phyloP scores from a whole-genome alignment of 2,888 invertebrate species.

The Leucania comma region DNA sequence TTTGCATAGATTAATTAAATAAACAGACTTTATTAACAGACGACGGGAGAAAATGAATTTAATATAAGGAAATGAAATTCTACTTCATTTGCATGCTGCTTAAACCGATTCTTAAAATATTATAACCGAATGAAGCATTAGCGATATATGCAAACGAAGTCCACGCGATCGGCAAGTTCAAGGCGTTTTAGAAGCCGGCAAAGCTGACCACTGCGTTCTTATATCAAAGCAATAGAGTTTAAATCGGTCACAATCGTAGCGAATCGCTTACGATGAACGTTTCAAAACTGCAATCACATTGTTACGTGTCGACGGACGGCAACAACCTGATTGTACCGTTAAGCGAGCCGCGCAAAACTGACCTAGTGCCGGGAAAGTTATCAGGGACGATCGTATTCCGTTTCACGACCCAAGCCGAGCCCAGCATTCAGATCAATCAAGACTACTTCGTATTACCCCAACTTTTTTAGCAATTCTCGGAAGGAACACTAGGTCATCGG shows the following conservation, averaged over 20 bases:
- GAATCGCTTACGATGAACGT: slow-evolving; percentile 78
- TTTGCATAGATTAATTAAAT: slow-evolving; percentile 59
- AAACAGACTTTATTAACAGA: slow-evolving; percentile 26
- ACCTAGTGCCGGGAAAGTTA: slow-evolving; percentile 90
- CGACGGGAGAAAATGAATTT: neutral
- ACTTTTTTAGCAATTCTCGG: slow-evolving; percentile 53
- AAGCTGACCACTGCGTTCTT: slow-evolving; percentile 59
- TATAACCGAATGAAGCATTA: slow-evolving; percentile 29
- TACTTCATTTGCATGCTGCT: slow-evolving; percentile 15
- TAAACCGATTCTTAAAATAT: slow-evolving; percentile 24
- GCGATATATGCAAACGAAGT: slow-evolving; percentile 60
- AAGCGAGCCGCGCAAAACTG: slow-evolving; percentile 88
- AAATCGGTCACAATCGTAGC: slow-evolving; percentile 68
- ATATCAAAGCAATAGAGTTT: slow-evolving; percentile 71
- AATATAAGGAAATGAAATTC: slow-evolving; percentile 13
- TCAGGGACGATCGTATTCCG: slow-evolving; percentile 85
- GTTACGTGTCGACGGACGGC: slow-evolving; percentile 86
- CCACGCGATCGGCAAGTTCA: slow-evolving; percentile 78
- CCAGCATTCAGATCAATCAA: slow-evolving; percentile 72
- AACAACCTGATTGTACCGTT: slow-evolving; percentile 90
- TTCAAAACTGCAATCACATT: slow-evolving; percentile 88
- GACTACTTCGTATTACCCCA: slow-evolving; percentile 61
- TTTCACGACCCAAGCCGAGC: slow-evolving; percentile 75
- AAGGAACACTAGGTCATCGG: slow-evolving; percentile 63
- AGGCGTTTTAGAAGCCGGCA: slow-evolving; percentile 69